Evolutionary conservation across 2,888 invertebrate species (phyloP).

Genomic region (Cephus spinipes): DNA sequence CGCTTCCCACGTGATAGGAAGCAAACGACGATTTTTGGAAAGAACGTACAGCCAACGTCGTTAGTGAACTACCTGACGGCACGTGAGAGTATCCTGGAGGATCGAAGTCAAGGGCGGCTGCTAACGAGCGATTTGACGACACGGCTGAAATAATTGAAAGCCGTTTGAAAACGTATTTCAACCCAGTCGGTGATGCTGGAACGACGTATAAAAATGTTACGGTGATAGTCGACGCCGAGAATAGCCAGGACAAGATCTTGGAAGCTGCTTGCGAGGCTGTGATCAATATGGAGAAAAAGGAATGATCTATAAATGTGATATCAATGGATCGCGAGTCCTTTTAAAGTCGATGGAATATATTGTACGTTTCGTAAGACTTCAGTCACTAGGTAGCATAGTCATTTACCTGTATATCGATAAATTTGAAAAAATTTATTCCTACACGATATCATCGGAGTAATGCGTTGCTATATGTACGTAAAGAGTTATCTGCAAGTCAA

Average conservation of each 20-base stretch:
- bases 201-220: constrained; percentile 26
- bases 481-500: neutral
- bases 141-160: constrained; percentile 24
- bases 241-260: constrained; percentile 30
- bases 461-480: neutral
- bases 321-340: neutral
- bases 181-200: constrained; percentile 23
- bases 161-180: constrained; percentile 33
- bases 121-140: constrained; percentile 36
- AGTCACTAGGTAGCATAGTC: neutral
- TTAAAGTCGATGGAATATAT: neutral
- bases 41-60: constrained; percentile 35
- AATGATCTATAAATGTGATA: neutral
- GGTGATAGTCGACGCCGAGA: constrained; percentile 29
- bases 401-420: neutral
- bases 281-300: neutral
- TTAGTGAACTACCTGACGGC: constrained; percentile 42
- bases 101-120: constrained; percentile 23
- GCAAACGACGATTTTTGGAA: constrained; percentile 41
- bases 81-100: constrained; percentile 35
- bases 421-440: neutral
- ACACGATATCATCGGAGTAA: neutral
- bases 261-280: constrained; percentile 25
- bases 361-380: neutral
- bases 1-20: constrained; percentile 42